These are phyloP conservation scores for Dynastes hyllus DNA, from an alignment of 2,888 invertebrate genomes.

Conservation along the genomic window DNA sequence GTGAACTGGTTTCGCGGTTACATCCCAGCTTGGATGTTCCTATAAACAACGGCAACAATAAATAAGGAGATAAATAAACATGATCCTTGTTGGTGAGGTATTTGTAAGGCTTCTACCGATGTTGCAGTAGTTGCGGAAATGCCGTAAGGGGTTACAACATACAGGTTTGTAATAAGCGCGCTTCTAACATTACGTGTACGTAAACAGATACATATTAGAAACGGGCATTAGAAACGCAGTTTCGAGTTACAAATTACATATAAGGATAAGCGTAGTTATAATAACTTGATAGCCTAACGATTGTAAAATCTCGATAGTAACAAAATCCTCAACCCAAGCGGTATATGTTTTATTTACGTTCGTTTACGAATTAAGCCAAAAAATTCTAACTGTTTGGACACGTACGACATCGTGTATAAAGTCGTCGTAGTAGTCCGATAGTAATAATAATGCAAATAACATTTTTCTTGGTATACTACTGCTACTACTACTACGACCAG, in stretches of 20 bases:
- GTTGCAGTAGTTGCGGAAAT: background rate
- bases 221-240: background rate
- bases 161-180: background rate
- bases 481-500: no score
- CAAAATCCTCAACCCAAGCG: background rate
- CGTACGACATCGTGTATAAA: background rate
- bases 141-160: constrained; percentile 4
- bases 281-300: background rate
- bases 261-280: background rate
- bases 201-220: background rate
- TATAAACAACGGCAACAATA: constrained; percentile 16
- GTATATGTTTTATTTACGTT: background rate
- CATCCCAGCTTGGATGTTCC: background rate
- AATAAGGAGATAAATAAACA: constrained; percentile 17
- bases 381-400: background rate
- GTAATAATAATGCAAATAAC: no score
- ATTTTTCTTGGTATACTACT: no score
- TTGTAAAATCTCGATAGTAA: background rate
- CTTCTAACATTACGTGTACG: background rate
- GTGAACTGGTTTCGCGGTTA: constrained; percentile 11
- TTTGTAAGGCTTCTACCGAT: constrained; percentile 2
- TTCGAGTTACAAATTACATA: constrained; percentile 1
- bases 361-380: background rate
- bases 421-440: no score
- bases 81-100: constrained; percentile 10